Base-by-base conservation (phyloP, 2,797 vertebrate genomes). In the Thalassophryne amazonica region DNA sequence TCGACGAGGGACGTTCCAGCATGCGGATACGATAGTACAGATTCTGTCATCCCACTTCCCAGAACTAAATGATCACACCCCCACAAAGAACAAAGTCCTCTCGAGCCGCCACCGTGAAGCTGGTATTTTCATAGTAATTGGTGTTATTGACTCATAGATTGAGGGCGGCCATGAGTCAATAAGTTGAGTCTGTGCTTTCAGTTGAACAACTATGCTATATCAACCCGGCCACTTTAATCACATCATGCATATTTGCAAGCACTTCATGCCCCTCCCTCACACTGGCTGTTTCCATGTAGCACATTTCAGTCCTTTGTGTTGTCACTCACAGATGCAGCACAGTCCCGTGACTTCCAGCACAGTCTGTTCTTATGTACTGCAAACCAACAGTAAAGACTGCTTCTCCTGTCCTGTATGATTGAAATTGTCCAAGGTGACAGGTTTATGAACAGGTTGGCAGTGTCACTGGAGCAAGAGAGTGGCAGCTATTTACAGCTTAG, bases 401-500 rank as follows among this genome's bases (percentile, higher is more conserved):
- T 69, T 69, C 81, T 88, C 87, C 83, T 83, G 88, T 86, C 83
- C 79, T 80, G 78, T 77, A 75, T 65, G 79, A 80, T 88, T 61
- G 82, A 76, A 84, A 78, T 70, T 80, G 69, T 88, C 66, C 60
- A 61, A 56, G 27, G 75, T 93, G 94, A 93, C 92, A 93, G 91
- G 88, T 95, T 95, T 93, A 95, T 93, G 86, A 90, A 89, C 89
- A 86, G 87, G 84, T 86, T 75, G 89, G 82, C 89, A 62, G 66
- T 78, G 90, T 93, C 86, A 87, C 80, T 80, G 81, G 90, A 79
- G 91, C 80, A 80, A 81, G 90, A 79, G 91, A 91, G 87, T 69
- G 91, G 83, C 56, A 76, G 89, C 91, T 94, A 91, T 95, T 94
- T 95, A 93, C 90, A 85, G 89, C 86, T 84, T 65, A 23, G 87